Percentiles rank a stretch among this genome's conserved stretches.
Conservation (phyloP, 2,888 invertebrate genomes). For the Oligia fasciuncula region DNA sequence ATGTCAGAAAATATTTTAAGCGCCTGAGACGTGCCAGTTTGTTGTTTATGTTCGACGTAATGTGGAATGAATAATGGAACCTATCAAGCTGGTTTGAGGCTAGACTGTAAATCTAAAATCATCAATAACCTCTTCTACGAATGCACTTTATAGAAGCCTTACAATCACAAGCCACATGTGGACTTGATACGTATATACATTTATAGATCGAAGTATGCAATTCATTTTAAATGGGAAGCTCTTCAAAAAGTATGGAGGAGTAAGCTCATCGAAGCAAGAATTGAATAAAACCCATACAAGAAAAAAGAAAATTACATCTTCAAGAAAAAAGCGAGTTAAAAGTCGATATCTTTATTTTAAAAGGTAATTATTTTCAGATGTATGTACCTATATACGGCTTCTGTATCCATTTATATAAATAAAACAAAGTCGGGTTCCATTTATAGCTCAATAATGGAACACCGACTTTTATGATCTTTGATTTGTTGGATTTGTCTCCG, state of each 20-base stretch:
- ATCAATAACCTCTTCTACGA: slow-evolving; percentile 13
- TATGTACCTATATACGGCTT: not conserved
- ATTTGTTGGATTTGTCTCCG: not conserved
- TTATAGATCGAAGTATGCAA: not conserved
- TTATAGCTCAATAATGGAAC: not conserved
- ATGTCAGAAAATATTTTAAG: slow-evolving; percentile 59
- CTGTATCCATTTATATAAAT: not conserved
- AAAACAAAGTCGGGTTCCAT: not conserved
- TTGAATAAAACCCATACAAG: not conserved
- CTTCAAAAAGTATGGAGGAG: not conserved
- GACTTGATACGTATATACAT: not conserved
- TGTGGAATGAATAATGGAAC: slow-evolving; percentile 48
- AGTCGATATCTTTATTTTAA: not conserved
- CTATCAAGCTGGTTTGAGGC: slow-evolving; percentile 28
- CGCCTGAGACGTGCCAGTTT: slow-evolving; percentile 42
- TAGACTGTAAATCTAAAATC: slow-evolving; percentile 26
- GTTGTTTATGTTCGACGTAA: slow-evolving; percentile 37
- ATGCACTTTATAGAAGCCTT: not conserved
- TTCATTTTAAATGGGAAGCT: not conserved
- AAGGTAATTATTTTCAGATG: not conserved
- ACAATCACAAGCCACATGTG: not conserved
- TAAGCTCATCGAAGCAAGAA: not conserved
- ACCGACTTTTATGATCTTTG: not conserved
- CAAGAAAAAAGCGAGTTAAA: not conserved
- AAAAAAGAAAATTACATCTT: not conserved